A percentile compares a stretch with the other conserved stretches of the same genome.
Conservation (phyloP, 2,888 invertebrate species). For the Luperina testacea region DNA sequence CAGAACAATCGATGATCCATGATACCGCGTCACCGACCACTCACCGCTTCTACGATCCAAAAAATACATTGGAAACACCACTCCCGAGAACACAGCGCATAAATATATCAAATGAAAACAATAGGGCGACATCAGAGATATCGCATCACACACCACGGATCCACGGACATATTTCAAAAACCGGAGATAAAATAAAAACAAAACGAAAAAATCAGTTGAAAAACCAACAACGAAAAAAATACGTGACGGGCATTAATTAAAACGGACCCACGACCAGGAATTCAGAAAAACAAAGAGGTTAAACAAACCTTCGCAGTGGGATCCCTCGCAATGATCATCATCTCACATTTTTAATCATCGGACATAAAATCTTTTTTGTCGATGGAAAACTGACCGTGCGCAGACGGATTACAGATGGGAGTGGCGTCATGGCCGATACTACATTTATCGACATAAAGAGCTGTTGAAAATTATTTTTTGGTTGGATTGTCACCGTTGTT, state of each 20-base stretch:
- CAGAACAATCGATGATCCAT: conserved; percentile 81
- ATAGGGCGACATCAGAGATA: conserved; percentile 88
- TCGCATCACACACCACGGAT: conserved; percentile 86
- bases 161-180: conserved; percentile 89
- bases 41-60: conserved; percentile 75
- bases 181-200: conserved; percentile 80
- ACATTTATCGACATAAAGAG: conserved; percentile 79
- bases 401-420: conserved; percentile 71
- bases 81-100: conserved; percentile 85
- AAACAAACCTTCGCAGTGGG: conserved; percentile 89
- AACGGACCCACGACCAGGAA: conserved; percentile 89
- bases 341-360: conserved; percentile 90
- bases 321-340: conserved; percentile 89
- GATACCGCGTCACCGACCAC: conserved; percentile 80
- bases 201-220: conserved; percentile 76
- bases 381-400: conserved; percentile 78
- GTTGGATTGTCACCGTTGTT: conserved; percentile 90
- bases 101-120: conserved; percentile 90
- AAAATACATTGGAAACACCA: conserved; percentile 78
- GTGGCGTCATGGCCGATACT: conserved; percentile 53
- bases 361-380: conserved; percentile 76
- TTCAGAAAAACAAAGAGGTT: conserved; percentile 89
- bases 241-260: conserved; percentile 91
- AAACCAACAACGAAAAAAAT: conserved; percentile 88
- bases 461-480: conserved; percentile 89